phyloP scores from a whole-genome alignment of 2,797 vertebrate genomes.

The Tokudaia muenninki region DNA sequence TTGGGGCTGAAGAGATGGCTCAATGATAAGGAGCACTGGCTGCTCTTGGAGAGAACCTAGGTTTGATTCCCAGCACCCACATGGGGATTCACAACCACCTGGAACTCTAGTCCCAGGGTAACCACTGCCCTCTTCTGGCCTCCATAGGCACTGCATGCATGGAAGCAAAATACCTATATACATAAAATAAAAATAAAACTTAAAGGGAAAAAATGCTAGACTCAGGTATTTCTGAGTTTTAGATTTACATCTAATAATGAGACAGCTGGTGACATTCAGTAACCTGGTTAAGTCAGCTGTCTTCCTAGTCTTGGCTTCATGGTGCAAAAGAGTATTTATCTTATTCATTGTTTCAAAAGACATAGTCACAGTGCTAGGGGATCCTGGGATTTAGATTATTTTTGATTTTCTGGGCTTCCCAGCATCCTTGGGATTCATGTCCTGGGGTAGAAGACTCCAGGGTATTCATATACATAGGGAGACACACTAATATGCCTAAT shows the following conservation, averaged over 20 bases:
- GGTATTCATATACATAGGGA: neutral
- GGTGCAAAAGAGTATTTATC: neutral
- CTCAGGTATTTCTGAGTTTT: neutral
- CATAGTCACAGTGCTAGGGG: neutral
- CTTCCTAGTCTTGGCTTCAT: neutral
- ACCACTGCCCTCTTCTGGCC: neutral
- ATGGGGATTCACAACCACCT: no score
- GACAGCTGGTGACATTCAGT: neutral
- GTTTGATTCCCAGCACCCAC: neutral
- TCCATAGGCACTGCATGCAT: neutral
- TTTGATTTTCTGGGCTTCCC: neutral
- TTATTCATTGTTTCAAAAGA: neutral
- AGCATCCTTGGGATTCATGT: neutral
- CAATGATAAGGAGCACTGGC: neutral
- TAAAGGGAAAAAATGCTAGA: neutral
- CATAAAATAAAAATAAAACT: neutral
- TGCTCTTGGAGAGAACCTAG: neutral
- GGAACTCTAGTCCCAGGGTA: neutral
- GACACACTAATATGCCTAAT: neutral
- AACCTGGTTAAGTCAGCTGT: neutral
- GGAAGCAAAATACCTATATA: neutral
- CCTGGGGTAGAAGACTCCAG: neutral
- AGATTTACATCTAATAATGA: neutral
- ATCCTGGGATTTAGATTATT: neutral
- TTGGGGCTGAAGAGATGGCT: neutral